Evolutionary conservation across 2,113 vertebrate genomes (phyloP).

Genomic region (Labeo rohita): DNA sequence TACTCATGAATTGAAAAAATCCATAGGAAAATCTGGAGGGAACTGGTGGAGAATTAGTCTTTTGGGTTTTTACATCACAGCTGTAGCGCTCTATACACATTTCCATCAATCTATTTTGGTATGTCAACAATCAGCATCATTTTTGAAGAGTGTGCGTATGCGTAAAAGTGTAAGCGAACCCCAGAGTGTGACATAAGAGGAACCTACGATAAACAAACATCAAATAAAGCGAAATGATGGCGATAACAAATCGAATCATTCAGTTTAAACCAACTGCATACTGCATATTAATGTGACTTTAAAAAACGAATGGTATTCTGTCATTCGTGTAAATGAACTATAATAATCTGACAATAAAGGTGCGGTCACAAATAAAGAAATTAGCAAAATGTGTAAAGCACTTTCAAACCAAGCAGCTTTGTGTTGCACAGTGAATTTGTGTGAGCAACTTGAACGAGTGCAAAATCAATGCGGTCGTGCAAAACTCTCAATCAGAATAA

Average conservation of each 20-base stretch:
- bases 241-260: too few relatives aligned
- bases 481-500: too few relatives aligned
- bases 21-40: too few relatives aligned
- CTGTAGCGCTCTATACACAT: neutral
- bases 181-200: neutral
- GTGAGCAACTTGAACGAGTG: too few relatives aligned
- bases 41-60: too few relatives aligned
- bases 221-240: too few relatives aligned
- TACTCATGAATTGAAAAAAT: too few relatives aligned
- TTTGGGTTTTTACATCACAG: too few relatives aligned
- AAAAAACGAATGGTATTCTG: neutral
- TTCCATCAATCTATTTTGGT: neutral
- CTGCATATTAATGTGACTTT: neutral
- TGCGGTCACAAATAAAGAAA: neutral
- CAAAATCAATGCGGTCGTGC: too few relatives aligned
- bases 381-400: neutral
- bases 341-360: neutral
- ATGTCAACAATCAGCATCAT: neutral
- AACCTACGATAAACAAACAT: neutral
- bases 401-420: neutral
- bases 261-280: neutral
- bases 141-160: neutral
- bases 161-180: neutral
- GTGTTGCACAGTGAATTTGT: neutral
- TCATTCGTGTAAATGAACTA: neutral